Evolutionary conservation across 2,888 invertebrate species (phyloP).

Genomic region (Bellardia bayeri): DNA sequence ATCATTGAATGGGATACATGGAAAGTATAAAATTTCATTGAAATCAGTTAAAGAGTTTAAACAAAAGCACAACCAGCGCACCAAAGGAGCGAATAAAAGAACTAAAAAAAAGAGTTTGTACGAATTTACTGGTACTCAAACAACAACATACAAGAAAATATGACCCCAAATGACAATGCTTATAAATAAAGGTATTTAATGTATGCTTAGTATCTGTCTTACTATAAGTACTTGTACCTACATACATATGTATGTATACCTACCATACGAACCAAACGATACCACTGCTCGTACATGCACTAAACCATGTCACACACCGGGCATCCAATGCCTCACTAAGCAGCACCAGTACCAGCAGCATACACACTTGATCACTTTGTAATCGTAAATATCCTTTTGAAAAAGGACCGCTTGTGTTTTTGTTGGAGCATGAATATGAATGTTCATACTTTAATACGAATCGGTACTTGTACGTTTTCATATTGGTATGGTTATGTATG

Average conservation of each 20-base stretch:
- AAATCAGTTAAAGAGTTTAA: constrained; percentile 62
- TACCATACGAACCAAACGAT: not conserved
- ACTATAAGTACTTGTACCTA: constrained; percentile 9
- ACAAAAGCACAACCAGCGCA: constrained; percentile 39
- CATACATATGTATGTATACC: not conserved
- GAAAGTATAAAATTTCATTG: constrained; percentile 69
- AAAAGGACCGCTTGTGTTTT: constrained; percentile 62
- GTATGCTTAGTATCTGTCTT: constrained; percentile 61
- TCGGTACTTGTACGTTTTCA: not conserved
- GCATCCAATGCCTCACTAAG: constrained; percentile 29
- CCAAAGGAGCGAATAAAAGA: constrained; percentile 1
- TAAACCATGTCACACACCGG: constrained; percentile 33
- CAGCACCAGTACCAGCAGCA: constrained; percentile 22
- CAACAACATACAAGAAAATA: constrained; percentile 51
- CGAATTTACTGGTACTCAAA: not conserved
- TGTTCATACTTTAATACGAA: constrained; percentile 14
- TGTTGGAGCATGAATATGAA: constrained; percentile 51
- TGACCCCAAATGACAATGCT: constrained; percentile 66
- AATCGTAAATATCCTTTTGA: constrained; percentile 70
- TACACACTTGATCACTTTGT: constrained; percentile 62
- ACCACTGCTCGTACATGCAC: constrained; percentile 1
- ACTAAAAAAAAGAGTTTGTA: constrained; percentile 30
- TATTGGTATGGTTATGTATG: not conserved
- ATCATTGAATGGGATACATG: constrained; percentile 49
- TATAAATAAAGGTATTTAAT: constrained; percentile 68